These are phyloP conservation scores for Leuctra nigra DNA, from an alignment of 2,888 invertebrate species.

Conservation along the genomic window DNA sequence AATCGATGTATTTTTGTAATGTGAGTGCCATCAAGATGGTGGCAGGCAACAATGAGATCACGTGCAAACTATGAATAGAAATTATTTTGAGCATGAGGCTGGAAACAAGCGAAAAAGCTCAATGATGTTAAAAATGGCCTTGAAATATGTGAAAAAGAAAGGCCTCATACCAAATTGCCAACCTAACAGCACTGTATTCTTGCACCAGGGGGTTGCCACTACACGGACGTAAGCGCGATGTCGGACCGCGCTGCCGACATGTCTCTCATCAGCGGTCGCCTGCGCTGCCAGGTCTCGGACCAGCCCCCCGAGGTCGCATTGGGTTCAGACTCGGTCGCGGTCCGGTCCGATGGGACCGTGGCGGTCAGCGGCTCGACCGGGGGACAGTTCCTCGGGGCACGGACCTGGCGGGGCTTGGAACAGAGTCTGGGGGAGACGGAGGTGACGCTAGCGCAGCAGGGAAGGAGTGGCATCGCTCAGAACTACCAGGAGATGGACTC, in stretches of 20 bases:
- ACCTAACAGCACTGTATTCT: too few species aligned
- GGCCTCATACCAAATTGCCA: too few species aligned
- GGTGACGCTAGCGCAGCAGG: slow-evolving; percentile 59
- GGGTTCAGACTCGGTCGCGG: slow-evolving; percentile 31
- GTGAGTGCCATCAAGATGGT: too few species aligned
- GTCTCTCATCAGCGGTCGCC: slow-evolving; percentile 66
- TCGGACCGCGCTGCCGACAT: slow-evolving; percentile 48
- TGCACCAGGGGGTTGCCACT: not conserved
- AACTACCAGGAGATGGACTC: slow-evolving; percentile 34
- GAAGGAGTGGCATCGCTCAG: slow-evolving; percentile 68
- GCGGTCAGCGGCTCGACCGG: slow-evolving; percentile 49
- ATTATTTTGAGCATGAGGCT: too few species aligned
- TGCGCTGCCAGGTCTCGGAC: slow-evolving; percentile 44
- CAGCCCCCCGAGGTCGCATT: not conserved
- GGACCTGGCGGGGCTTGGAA: slow-evolving; percentile 83
- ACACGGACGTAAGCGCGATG: not conserved
- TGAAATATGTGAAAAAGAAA: too few species aligned
- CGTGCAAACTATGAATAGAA: too few species aligned
- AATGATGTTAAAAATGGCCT: too few species aligned
- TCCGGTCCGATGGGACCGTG: slow-evolving; percentile 38
- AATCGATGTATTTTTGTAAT: too few species aligned
- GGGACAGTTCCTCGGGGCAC: slow-evolving; percentile 54
- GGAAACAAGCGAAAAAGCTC: too few species aligned
- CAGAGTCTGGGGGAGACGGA: slow-evolving; percentile 69
- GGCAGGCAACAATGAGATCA: too few species aligned